phyloP scores from a whole-genome alignment of 1,140 invertebrate genomes.

The Lepidurus couesii region DNA sequence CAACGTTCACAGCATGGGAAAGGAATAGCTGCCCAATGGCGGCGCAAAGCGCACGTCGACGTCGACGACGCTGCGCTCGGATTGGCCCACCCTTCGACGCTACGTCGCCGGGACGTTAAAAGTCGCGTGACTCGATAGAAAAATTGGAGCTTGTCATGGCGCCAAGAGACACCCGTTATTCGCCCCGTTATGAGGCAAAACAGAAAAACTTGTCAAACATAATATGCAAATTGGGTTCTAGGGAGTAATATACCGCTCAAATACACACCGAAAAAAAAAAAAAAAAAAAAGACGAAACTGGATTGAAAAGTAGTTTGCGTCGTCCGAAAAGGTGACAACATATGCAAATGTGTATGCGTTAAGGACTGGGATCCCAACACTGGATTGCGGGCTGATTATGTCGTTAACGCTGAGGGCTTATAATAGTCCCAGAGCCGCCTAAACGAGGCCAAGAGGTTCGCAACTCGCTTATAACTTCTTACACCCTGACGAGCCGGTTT shows the following conservation, averaged over 20 bases:
- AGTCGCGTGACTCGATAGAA: background rate
- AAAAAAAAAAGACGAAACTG: background rate
- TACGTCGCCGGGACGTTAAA: background rate
- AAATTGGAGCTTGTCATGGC: background rate
- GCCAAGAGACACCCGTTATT: background rate
- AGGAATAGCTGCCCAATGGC: background rate
- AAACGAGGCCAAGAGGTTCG: too few species aligned
- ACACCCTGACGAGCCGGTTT: too few species aligned
- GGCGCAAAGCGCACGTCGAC: background rate
- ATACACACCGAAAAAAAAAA: background rate
- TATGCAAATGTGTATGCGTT: background rate
- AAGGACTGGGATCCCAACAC: background rate
- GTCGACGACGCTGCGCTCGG: conserved; percentile 10
- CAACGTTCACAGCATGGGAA: conserved; percentile 10
- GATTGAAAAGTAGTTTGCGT: background rate
- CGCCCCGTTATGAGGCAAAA: background rate
- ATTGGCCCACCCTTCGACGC: background rate
- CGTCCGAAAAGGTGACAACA: background rate
- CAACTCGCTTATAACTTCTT: too few species aligned
- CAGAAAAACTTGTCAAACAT: background rate
- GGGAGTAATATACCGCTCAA: background rate
- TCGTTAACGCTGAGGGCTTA: background rate
- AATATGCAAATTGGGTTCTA: background rate
- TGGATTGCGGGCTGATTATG: background rate
- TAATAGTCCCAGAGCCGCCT: too few species aligned